Percentiles rank a stretch among this genome's conserved stretches.
Evolutionary conservation across 2,113 vertebrate genomes (phyloP).

Genomic region (Salvelinus fontinalis): DNA sequence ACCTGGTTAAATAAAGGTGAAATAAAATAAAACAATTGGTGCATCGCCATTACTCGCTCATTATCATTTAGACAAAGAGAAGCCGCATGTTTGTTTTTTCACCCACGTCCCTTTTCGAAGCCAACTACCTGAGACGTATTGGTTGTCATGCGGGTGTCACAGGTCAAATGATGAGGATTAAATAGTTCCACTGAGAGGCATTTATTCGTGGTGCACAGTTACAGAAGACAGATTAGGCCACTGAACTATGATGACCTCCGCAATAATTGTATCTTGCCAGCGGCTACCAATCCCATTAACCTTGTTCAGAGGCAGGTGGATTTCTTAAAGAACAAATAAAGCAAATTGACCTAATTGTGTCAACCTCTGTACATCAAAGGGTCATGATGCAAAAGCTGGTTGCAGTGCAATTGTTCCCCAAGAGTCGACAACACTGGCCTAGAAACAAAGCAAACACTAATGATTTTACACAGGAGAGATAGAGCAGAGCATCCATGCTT

Average conservation of each 20-base stretch:
- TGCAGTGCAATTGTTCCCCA: constrained; percentile 10
- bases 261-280: constrained; percentile 25
- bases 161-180: constrained; percentile 17
- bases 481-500: constrained; percentile 44
- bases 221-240: not conserved
- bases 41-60: too few species aligned
- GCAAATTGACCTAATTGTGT: constrained; percentile 37
- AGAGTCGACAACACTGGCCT: constrained; percentile 31
- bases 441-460: constrained; percentile 51
- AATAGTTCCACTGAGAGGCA: constrained; percentile 17
- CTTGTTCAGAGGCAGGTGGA: constrained; percentile 17
- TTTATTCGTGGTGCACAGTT: not conserved
- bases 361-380: constrained; percentile 32
- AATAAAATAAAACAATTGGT: too few species aligned
- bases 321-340: constrained; percentile 43
- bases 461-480: constrained; percentile 38
- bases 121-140: not conserved
- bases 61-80: not conserved
- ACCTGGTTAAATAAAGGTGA: too few species aligned
- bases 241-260: constrained; percentile 33
- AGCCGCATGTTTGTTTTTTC: not conserved
- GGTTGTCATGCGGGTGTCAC: not conserved
- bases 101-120: too few species aligned
- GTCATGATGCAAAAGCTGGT: constrained; percentile 38
- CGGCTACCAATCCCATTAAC: constrained; percentile 36